A percentile compares a stretch with the other conserved stretches of the same genome.
phyloP scores from a whole-genome alignment of 2,113 vertebrate genomes.

The Nesogale talazaci region DNA sequence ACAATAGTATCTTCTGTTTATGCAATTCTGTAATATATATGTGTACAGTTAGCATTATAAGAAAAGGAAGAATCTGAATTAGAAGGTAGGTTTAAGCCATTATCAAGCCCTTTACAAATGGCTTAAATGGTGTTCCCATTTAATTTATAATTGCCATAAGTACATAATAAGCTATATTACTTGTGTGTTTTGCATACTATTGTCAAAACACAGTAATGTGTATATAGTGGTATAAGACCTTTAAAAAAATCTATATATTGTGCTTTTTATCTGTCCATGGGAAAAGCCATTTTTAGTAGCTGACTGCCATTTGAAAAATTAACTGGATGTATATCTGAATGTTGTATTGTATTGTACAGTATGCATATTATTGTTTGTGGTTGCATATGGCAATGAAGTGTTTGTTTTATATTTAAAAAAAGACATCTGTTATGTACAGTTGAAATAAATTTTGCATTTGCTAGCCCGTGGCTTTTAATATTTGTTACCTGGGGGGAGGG shows the following conservation, averaged over 20 bases:
- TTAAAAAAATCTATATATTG: slow-evolving; percentile 86
- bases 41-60: slow-evolving; percentile 82
- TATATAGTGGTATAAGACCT: slow-evolving; percentile 84
- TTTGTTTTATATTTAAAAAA: slow-evolving; percentile 90
- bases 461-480: slow-evolving; percentile 90
- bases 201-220: slow-evolving; percentile 87
- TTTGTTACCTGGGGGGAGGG: slow-evolving; percentile 81
- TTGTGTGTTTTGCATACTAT: slow-evolving; percentile 84
- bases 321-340: slow-evolving; percentile 91
- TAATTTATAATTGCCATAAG: slow-evolving; percentile 72
- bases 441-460: slow-evolving; percentile 99
- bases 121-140: slow-evolving; percentile 79
- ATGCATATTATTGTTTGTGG: slow-evolving; percentile 90
- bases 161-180: slow-evolving; percentile 75
- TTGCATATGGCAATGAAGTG: slow-evolving; percentile 90
- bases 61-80: slow-evolving; percentile 75
- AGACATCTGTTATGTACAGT: slow-evolving; percentile 96
- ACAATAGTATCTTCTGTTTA: slow-evolving; percentile 80
- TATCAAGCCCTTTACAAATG: slow-evolving; percentile 66
- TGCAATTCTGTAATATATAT: slow-evolving; percentile 82
- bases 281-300: slow-evolving; percentile 89
- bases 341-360: slow-evolving; percentile 92
- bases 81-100: slow-evolving; percentile 83
- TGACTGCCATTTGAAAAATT: slow-evolving; percentile 86
- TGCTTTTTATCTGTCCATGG: slow-evolving; percentile 93